Base-by-base conservation (phyloP, 1,140 invertebrate genomes). In the Drosophila insularis region DNA sequence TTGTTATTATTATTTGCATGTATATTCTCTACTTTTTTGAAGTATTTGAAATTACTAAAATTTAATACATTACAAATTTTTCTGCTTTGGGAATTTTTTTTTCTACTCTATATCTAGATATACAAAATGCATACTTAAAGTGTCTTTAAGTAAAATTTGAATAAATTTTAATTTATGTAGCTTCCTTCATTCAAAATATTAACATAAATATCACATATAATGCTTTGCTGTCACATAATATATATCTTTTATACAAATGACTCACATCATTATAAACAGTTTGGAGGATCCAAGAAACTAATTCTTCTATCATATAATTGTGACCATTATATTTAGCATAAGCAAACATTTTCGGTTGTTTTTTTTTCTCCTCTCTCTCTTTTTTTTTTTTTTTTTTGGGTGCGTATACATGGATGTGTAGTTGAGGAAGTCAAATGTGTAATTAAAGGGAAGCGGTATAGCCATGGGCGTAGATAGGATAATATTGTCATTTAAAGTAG, bases 241-340 rank as follows among this genome's bases (percentile, higher is more conserved):
- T 17, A 6, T 46, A 17, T 46, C 1, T 17, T 46, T 19, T 46
- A 46, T 27, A 27, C 27, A 27, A 50, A 50, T 50, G 43, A 50
- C 17, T 21, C 17, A 19, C 43, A 50, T 50, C 8, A 50, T 21
- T 50, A 50, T 10, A 50, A 50, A n/a, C 43, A 19, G 17, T 19
- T 50, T 50, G 19, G 17, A 50, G 43, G 43, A 50, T 50, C 43
- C 17, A 50, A 19, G 11, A 50, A 21, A 50, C 43, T 50, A 21
- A 50, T 50, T 50, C 43, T 21, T 50, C 17, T 50, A 50, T 50
- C 43, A 50, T 21, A 50, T 50, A 50, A 50, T 50, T 50, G 11
- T 50, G 43, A 21, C 17, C 43, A 50, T 50, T 50, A 21, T 21
- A 50, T 50, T 50, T 50, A 50, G 43, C 43, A 50, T 50, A 50